Percentiles rank a stretch among this genome's conserved stretches.
phyloP scores from a whole-genome alignment of 2,888 invertebrate genomes.

The Drosophila flavopinicola region DNA sequence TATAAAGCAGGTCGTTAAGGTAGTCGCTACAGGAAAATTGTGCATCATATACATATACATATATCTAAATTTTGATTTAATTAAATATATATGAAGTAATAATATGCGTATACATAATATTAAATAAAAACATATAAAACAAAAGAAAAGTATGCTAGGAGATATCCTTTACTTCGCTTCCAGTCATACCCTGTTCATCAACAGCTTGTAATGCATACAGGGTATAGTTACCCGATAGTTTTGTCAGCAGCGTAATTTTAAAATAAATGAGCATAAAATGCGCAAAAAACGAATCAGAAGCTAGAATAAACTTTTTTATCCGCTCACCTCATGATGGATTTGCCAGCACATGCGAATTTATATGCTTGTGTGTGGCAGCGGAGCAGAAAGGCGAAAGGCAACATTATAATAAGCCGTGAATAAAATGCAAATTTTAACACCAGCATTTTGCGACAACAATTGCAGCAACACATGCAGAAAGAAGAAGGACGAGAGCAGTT shows the following conservation, averaged over 20 bases:
- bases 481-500: background rate
- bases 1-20: no score
- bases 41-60: no score
- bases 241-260: constrained; percentile 3
- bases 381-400: constrained; percentile 3
- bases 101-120: no score
- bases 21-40: no score
- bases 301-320: constrained; percentile 29
- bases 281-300: constrained; percentile 7
- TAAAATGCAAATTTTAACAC: constrained; percentile 60
- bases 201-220: background rate
- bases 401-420: constrained; percentile 50
- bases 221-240: background rate
- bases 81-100: no score
- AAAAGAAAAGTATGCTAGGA: no score
- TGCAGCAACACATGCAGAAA: constrained; percentile 36
- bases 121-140: no score
- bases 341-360: constrained; percentile 16
- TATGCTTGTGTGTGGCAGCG: constrained; percentile 4
- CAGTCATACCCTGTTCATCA: no score
- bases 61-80: no score
- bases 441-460: constrained; percentile 55
- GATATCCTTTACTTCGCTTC: no score
- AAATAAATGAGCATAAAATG: constrained; percentile 14
- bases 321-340: constrained; percentile 13